Base-by-base conservation (phyloP, 2,113 vertebrate genomes). In the Cacatua alba region DNA sequence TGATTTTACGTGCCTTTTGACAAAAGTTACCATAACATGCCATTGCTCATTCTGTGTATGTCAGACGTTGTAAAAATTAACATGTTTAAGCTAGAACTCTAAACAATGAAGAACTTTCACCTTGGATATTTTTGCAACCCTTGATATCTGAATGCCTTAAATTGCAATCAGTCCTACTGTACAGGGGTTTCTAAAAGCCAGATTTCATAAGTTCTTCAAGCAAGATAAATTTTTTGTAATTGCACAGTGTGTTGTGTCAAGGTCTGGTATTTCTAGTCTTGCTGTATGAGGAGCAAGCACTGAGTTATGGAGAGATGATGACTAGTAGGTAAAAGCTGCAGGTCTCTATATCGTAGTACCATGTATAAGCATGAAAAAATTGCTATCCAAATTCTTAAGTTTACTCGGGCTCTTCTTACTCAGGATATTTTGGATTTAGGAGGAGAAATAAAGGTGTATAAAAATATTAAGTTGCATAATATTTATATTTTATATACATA, bases 1-100 rank as follows among this genome's bases (percentile, higher is more conserved):
- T 90, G 79, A 83, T 92, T 93, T 93, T 92, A 72, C 23, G 1
- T 94, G 88, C 31, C 63, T 88, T 88, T 86, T 94, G 71, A 78
- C 71, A 95, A 33, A 83, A 94, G 79, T 93, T 77, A 90, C 68
- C 63, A 43, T 90, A 94, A 88, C 82, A 57, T 82, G 65, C 35
- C 28, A 37, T 88, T 93, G 76, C 65, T 94, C 46, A 81, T 74
- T 92, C 41, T 69, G n/a, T 64, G 17, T 64, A 31, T 78, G 55
- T 17, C 63, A 81, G 44, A 77, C 62, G 25, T 3, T 91, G 41
- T 59, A 41, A 81, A 67, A 90, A 59, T 46, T 59, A 37, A 82
- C 76, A 70, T 2, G 1, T 31, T 72, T 18, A 26, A 68, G 13
- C 21, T 63, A 6, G 21, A 75, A 48, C 20, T 85, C 57, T 80